phyloP scores from a whole-genome alignment of 2,888 invertebrate genomes.

The Andrena minutula region DNA sequence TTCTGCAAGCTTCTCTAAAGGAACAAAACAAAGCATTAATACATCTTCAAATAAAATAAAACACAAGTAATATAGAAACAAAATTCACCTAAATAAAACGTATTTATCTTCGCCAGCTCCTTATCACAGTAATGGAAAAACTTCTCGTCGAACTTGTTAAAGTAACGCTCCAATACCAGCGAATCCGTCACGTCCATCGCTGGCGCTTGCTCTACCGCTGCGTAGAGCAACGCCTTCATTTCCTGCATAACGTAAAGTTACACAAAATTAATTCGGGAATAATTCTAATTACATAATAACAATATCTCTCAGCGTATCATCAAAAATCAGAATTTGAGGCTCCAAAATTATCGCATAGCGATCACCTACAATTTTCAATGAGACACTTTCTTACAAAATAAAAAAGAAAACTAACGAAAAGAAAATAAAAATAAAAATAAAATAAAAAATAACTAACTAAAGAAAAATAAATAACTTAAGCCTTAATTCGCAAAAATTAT shows the following conservation, averaged over 20 bases:
- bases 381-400: no score
- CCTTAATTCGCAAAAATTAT: no score
- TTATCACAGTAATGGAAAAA: conserved; percentile 94
- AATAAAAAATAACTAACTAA: no score
- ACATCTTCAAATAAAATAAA: background rate
- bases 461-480: no score
- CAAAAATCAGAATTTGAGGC: no score
- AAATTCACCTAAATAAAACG: conserved; percentile 90
- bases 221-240: conserved; percentile 94
- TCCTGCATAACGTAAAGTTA: conserved; percentile 86
- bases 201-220: conserved; percentile 91
- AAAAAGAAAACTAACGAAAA: no score
- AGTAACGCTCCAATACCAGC: conserved; percentile 90
- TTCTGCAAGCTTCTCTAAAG: conserved; percentile 93
- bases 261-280: no score
- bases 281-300: no score
- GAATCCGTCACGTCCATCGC: conserved; percentile 91
- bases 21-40: background rate
- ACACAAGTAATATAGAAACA: background rate
- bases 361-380: no score
- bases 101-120: conserved; percentile 94
- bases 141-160: conserved; percentile 93
- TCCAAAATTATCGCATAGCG: no score
- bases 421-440: no score
- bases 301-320: no score